These are phyloP conservation scores for Caenorhabditis japonica DNA, from an alignment of 2,888 invertebrate species.

Conservation along the genomic window DNA sequence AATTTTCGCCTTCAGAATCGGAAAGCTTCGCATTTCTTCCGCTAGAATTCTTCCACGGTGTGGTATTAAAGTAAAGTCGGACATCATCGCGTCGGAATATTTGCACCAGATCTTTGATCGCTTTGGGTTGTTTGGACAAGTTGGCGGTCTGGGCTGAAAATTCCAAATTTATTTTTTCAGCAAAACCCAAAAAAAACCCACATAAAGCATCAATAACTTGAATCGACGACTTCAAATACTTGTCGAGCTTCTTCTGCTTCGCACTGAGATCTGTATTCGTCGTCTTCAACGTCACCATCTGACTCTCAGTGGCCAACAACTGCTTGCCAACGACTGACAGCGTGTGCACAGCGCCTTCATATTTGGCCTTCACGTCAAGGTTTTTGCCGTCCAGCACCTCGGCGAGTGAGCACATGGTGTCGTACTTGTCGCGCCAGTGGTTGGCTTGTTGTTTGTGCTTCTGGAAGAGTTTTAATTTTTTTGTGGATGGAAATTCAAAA, in stretches of 20 bases:
- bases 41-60: constrained; percentile 12
- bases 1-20: neutral
- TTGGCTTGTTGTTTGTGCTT: constrained; percentile 31
- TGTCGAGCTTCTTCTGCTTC: constrained; percentile 26
- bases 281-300: constrained; percentile 6
- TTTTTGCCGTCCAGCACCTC: constrained; percentile 28
- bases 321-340: constrained; percentile 13
- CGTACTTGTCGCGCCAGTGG: constrained; percentile 37
- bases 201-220: constrained; percentile 29
- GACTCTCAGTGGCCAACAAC: constrained; percentile 7
- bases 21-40: neutral
- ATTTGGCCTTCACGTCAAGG: constrained; percentile 25
- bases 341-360: constrained; percentile 14
- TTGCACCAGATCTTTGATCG: constrained; percentile 15
- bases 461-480: constrained; percentile 15
- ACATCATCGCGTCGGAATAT: constrained; percentile 41
- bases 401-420: constrained; percentile 13
- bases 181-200: constrained; percentile 8
- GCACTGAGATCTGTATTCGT: neutral
- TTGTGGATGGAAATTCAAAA: constrained; percentile 1
- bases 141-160: constrained; percentile 19
- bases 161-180: too few species aligned
- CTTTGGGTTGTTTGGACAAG: constrained; percentile 4
- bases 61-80: constrained; percentile 27
- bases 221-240: constrained; percentile 35